Conservation (phyloP, 2,113 vertebrate genomes). For the Bufo gargarizans region DNA sequence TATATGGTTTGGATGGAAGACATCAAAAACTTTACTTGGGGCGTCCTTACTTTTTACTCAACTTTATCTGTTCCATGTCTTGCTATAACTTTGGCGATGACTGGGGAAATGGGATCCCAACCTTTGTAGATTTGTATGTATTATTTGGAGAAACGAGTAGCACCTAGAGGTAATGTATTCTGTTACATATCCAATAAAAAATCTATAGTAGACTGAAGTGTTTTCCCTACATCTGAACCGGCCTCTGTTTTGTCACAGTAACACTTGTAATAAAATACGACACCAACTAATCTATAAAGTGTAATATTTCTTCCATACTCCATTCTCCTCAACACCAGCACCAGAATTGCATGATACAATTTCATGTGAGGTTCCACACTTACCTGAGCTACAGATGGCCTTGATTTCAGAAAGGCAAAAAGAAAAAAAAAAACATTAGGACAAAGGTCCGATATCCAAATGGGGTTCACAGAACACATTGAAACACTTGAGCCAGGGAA, state of each 20-base stretch:
- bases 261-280: conserved; percentile 14
- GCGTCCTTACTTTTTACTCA: neutral
- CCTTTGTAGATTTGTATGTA: neutral
- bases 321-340: neutral
- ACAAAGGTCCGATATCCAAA: conserved; percentile 10
- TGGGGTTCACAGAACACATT: conserved; percentile 35
- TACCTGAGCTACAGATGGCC: conserved; percentile 30
- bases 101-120: neutral
- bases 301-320: neutral
- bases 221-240: neutral
- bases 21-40: neutral
- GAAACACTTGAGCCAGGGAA: conserved; percentile 43
- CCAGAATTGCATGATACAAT: neutral
- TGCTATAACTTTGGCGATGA: neutral
- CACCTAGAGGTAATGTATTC: neutral
- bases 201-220: neutral
- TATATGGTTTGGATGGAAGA: no score
- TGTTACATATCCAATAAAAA: conserved; percentile 5
- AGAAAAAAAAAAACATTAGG: conserved; percentile 11
- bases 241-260: conserved; percentile 25
- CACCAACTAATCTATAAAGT: conserved; percentile 26
- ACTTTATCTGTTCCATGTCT: neutral
- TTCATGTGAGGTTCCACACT: neutral
- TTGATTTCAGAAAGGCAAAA: conserved; percentile 28
- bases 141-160: neutral